A percentile compares a stretch with the other conserved stretches of the same genome.
These are phyloP conservation scores for Oegoconia quadripuncta DNA, from an alignment of 2,888 invertebrate genomes.

Conservation along the genomic window DNA sequence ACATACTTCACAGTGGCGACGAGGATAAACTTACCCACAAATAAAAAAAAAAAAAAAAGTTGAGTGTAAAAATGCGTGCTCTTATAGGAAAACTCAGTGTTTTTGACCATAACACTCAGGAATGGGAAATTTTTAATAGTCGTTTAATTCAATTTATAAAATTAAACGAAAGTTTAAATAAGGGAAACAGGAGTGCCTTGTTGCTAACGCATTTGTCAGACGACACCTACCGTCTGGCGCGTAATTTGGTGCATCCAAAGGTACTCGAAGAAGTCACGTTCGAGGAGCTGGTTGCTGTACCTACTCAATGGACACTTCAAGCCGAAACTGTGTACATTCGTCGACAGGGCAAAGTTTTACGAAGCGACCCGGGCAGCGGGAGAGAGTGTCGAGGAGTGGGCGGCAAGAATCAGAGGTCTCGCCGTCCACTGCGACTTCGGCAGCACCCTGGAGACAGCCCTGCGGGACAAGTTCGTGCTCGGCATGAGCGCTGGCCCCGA, in stretches of 20 bases:
- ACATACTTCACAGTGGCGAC: too few relatives aligned
- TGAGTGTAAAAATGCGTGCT: too few relatives aligned
- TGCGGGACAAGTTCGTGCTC: conserved; percentile 19
- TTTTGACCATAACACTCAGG: too few relatives aligned
- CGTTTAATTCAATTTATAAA: not conserved
- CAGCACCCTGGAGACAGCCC: conserved; percentile 8
- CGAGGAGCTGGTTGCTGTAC: conserved; percentile 3
- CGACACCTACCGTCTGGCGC: conserved; percentile 17
- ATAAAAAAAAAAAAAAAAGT: too few relatives aligned
- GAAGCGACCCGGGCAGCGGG: conserved; percentile 12
- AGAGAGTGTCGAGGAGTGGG: conserved; percentile 22
- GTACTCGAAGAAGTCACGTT: conserved; percentile 8
- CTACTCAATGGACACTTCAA: conserved; percentile 18
- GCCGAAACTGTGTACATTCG: conserved; percentile 19
- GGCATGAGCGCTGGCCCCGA: too few relatives aligned
- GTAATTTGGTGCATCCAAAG: conserved; percentile 13
- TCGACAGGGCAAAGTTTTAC: conserved; percentile 21
- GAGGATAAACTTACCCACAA: too few relatives aligned
- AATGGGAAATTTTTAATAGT: too few relatives aligned
- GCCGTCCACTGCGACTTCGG: conserved; percentile 19
- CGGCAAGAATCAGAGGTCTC: conserved; percentile 19
- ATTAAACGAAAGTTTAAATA: not conserved
- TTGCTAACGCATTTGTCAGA: too few relatives aligned
- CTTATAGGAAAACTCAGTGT: too few relatives aligned
- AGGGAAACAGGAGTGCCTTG: too few relatives aligned